phyloP scores from a whole-genome alignment of 2,797 vertebrate genomes.

The Cirrhinus mrigala region DNA sequence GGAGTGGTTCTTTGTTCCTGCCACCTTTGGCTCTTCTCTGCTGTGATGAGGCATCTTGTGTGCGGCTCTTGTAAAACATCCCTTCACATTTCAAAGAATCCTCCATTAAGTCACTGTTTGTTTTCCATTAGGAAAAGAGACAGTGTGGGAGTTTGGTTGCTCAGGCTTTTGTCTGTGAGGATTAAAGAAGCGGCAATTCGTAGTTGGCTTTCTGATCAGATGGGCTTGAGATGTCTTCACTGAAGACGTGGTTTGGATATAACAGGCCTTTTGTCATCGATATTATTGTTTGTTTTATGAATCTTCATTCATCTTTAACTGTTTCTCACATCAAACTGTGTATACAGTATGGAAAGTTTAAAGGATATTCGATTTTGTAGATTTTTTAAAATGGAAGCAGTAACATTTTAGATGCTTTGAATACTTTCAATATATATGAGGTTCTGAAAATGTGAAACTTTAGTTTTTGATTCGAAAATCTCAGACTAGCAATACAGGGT shows the following conservation, averaged over 20 bases:
- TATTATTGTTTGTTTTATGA: conserved; percentile 2
- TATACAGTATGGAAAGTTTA: background rate
- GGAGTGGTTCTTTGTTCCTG: conserved; percentile 43
- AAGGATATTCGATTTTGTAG: background rate
- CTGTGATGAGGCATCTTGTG: conserved; percentile 42
- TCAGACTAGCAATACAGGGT: conserved; percentile 63
- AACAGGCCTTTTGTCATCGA: background rate
- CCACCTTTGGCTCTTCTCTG: conserved; percentile 39
- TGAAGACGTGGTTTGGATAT: background rate
- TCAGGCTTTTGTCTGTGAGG: conserved; percentile 22
- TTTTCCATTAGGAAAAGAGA: conserved; percentile 14
- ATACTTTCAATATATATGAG: conserved; percentile 8
- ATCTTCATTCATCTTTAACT: background rate
- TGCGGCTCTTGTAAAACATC: conserved; percentile 20
- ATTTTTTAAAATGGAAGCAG: background rate
- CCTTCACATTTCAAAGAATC: conserved; percentile 35
- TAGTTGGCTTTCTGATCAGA: conserved; percentile 15
- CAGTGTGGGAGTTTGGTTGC: conserved; percentile 1
- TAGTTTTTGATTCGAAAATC: conserved; percentile 48
- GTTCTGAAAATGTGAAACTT: conserved; percentile 42
- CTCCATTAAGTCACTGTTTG: conserved; percentile 31
- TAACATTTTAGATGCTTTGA: background rate
- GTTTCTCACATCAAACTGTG: background rate
- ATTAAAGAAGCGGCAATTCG: conserved; percentile 21
- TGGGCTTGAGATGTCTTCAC: conserved; percentile 13